Percentiles rank a stretch among this genome's conserved stretches.
Evolutionary conservation across 2,888 invertebrate species (phyloP).

Genomic region (Drosophila borborema): DNA sequence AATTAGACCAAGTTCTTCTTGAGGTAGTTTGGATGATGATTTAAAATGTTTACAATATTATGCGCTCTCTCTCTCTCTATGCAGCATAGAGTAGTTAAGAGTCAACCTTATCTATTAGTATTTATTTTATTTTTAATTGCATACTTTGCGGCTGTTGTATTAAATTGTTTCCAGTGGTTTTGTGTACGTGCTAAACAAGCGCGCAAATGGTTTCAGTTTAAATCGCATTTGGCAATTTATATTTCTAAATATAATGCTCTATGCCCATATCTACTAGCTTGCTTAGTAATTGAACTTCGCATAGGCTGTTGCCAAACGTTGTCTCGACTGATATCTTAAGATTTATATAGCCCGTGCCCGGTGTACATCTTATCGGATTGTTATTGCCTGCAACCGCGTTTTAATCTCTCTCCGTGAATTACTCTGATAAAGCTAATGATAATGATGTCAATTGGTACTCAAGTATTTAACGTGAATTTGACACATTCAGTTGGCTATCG

Average conservation of each 20-base stretch:
- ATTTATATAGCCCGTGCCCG: slow-evolving; percentile 61
- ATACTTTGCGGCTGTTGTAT: slow-evolving; percentile 58
- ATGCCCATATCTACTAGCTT: not conserved
- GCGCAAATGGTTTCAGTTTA: slow-evolving; percentile 41
- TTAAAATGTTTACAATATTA: too few species aligned
- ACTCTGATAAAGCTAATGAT: slow-evolving; percentile 54
- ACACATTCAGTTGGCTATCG: slow-evolving; percentile 55
- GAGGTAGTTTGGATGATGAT: not conserved
- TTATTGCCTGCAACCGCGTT: slow-evolving; percentile 40
- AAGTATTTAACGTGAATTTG: slow-evolving; percentile 29
- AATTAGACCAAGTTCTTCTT: not conserved
- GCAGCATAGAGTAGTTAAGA: slow-evolving; percentile 4
- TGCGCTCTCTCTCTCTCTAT: too few species aligned
- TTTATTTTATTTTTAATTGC: slow-evolving; percentile 35
- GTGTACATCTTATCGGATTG: slow-evolving; percentile 59
- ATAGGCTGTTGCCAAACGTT: slow-evolving; percentile 37
- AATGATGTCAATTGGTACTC: slow-evolving; percentile 63
- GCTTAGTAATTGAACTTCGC: slow-evolving; percentile 3
- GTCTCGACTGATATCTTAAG: slow-evolving; percentile 63
- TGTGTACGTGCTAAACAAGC: slow-evolving; percentile 60
- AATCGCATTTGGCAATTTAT: slow-evolving; percentile 21
- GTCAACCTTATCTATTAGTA: not conserved
- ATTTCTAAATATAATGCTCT: slow-evolving; percentile 19
- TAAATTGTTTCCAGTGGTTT: slow-evolving; percentile 60
- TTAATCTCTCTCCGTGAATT: slow-evolving; percentile 58